Evolutionary conservation across 2,888 invertebrate genomes (phyloP), one percentile per base, ranked within the genome.

Genomic region (Cephus pulcher): DNA sequence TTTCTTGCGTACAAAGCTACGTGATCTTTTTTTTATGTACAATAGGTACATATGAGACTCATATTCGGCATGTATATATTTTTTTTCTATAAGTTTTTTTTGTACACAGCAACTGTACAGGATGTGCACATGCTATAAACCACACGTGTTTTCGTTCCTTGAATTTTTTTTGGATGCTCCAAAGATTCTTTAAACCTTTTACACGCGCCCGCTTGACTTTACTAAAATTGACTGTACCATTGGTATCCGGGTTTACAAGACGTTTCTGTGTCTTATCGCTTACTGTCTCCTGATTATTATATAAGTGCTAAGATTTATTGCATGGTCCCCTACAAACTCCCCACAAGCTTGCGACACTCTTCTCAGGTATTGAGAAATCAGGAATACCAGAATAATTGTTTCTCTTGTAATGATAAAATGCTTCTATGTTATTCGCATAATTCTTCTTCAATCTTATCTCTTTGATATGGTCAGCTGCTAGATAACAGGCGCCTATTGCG

Each of bases 401-500:
- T 0, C 90, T 89, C 77, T 89, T 90, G 82, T 94, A 95, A 23
- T 93, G 93, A 89, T 94, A 95, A 90, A 97, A 95, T 0, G 95
- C 92, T 68, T 93, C 92, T 84, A 95, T 95, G 89, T 96, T 96
- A 6, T 94, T 93, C 0, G 94, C 92, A 85, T 96, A 96, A 86
- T 84, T 83, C 77, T 96, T 95, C 34, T 96, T 92, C 0, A 96
- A 95, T 76, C 97, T 90, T 12, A 93, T 90, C 85, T 94, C 94
- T 76, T 94, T 90, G 0, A 95, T 92, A 80, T 94, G 93, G 86
- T 96, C 95, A 0, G 97, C 96, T 0, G 96, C 98, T 68, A 98
- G 92, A 92, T 96, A 96, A 0, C 96, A 96, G 0, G 98, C 97
- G 0, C 98, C 98, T 83, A 96, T 92, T 0, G 98, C 98, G 82